Percentiles rank a stretch among this genome's conserved stretches.
phyloP scores from a whole-genome alignment of 2,888 invertebrate species.

The Luperina nickerlii region DNA sequence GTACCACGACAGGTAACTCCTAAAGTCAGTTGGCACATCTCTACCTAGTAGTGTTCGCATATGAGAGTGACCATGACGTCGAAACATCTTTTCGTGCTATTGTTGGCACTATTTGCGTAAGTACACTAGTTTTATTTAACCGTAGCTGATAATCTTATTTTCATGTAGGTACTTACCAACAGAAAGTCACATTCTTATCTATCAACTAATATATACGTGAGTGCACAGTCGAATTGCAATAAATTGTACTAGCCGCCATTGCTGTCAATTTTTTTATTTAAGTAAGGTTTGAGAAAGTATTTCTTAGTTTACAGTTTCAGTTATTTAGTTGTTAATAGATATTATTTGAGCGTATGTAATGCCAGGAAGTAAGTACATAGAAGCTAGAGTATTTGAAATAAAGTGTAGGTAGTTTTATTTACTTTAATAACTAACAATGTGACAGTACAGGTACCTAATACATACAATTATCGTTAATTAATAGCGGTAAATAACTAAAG shows the following conservation, averaged over 20 bases:
- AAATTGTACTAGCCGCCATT: slow-evolving; percentile 14
- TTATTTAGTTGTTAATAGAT: slow-evolving; percentile 1
- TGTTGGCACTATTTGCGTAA: slow-evolving; percentile 81
- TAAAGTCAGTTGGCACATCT: slow-evolving; percentile 77
- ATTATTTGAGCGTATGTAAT: not conserved
- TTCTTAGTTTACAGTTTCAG: not conserved
- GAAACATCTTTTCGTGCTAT: slow-evolving; percentile 77
- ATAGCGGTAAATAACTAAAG: not conserved
- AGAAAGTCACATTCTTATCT: slow-evolving; percentile 28
- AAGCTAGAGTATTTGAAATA: not conserved
- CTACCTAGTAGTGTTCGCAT: slow-evolving; percentile 70
- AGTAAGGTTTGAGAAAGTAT: not conserved
- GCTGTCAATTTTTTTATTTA: not conserved
- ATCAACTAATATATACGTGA: slow-evolving; percentile 21
- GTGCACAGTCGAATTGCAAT: slow-evolving; percentile 29
- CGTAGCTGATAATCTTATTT: slow-evolving; percentile 25
- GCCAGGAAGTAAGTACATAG: not conserved
- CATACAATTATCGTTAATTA: slow-evolving; percentile 14
- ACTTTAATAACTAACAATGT: not conserved
- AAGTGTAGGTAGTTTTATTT: slow-evolving; percentile 1
- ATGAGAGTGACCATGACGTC: slow-evolving; percentile 81
- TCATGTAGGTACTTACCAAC: slow-evolving; percentile 6
- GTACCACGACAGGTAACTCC: slow-evolving; percentile 81
- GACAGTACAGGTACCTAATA: not conserved
- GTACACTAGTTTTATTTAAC: slow-evolving; percentile 69